These are phyloP conservation scores for Emydocephalus ijimae DNA, from an alignment of 2,113 vertebrate species.

Conservation along the genomic window DNA sequence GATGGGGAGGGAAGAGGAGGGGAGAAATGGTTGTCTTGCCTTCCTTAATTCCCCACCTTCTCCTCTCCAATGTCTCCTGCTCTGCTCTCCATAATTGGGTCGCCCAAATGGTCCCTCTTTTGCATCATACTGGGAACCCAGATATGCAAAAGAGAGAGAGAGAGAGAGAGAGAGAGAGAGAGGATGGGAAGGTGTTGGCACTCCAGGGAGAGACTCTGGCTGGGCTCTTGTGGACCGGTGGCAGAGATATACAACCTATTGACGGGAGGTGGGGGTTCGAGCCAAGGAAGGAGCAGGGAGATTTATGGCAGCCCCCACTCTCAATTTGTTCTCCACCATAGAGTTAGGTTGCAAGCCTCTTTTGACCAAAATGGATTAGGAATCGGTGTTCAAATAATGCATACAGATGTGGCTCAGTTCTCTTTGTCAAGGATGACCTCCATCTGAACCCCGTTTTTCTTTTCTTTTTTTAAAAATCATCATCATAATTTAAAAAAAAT, in stretches of 20 bases:
- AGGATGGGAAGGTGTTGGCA: neutral
- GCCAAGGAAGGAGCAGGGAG: neutral
- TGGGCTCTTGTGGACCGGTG: neutral
- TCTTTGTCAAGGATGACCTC: conserved; percentile 1
- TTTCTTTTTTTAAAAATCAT: neutral
- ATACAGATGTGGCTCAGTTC: neutral
- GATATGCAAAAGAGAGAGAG: neutral
- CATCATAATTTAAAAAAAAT: neutral
- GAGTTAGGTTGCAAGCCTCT: neutral
- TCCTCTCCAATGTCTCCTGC: neutral
- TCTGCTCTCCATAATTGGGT: conserved; percentile 44
- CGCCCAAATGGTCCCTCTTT: conserved; percentile 24
- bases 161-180: no score
- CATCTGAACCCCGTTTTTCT: neutral
- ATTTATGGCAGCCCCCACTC: neutral
- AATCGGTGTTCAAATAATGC: neutral
- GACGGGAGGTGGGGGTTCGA: neutral
- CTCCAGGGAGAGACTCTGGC: neutral
- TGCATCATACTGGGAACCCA: conserved; percentile 15
- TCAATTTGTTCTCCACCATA: conserved; percentile 5
- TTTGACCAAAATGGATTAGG: neutral
- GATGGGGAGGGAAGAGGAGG: neutral
- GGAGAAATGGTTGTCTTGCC: conserved; percentile 1
- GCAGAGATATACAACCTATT: neutral
- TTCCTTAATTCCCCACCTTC: neutral